Percentiles rank a stretch among this genome's conserved stretches.
Conservation (phyloP, 2,113 vertebrate species). For the Triplophysa dalaica region DNA sequence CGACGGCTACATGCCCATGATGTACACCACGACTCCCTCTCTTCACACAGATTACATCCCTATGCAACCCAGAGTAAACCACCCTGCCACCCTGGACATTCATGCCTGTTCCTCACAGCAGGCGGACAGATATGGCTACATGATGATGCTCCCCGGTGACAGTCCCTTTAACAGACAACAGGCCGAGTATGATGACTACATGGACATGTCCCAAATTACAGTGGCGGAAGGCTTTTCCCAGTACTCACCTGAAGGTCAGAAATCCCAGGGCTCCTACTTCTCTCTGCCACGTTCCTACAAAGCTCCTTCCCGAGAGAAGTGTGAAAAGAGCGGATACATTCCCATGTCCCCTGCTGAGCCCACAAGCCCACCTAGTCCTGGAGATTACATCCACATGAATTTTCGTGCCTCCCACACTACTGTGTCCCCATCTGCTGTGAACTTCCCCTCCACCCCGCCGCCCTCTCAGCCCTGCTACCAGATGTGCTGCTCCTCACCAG, state of each 20-base stretch:
- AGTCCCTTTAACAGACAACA: conserved; percentile 65
- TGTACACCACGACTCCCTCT: conserved; percentile 57
- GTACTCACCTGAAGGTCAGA: conserved; percentile 69
- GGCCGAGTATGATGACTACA: conserved; percentile 78
- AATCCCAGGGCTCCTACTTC: conserved; percentile 68
- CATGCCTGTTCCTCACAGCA: conserved; percentile 77
- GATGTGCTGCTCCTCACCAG: conserved; percentile 75
- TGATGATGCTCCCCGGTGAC: conserved; percentile 90
- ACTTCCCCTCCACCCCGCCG: conserved; percentile 63
- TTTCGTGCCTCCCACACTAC: conserved; percentile 76
- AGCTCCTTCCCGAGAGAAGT: conserved; percentile 59
- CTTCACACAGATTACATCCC: conserved; percentile 51
- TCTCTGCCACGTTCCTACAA: conserved; percentile 81
- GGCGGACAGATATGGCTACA: conserved; percentile 87
- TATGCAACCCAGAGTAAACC: conserved; percentile 71
- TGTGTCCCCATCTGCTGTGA: conserved; percentile 64
- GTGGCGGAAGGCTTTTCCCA: conserved; percentile 64
- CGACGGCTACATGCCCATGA: conserved; percentile 96
- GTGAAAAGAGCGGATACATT: conserved; percentile 74
- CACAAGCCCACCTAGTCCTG: conserved; percentile 76
- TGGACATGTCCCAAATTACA: conserved; percentile 90
- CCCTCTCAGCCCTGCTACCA: conserved; percentile 73
- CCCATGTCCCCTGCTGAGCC: conserved; percentile 75
- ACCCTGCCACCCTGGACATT: conserved; percentile 60
- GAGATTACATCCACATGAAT: conserved; percentile 94